Base-by-base conservation (phyloP, 2,113 vertebrate species). In the Sciurus niger region DNA sequence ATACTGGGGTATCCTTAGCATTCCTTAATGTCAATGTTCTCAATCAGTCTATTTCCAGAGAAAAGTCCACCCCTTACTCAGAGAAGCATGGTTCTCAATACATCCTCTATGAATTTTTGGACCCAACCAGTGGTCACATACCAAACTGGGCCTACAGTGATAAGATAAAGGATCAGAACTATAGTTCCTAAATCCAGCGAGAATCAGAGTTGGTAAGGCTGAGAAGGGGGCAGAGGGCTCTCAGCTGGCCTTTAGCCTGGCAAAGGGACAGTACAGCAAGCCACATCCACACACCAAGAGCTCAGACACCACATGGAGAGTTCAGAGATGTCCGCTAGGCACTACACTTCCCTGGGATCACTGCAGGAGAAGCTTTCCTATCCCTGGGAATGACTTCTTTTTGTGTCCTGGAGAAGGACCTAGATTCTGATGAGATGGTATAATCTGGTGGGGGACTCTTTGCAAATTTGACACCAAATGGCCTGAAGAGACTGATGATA, bases 31-130 rank as follows among this genome's bases (percentile, higher is more conserved):
- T 72, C 46, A 72, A 0, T 32, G 37, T 58, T 82, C 48, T 74
- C 88, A 88, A 10, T 63, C 80, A 48, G 77, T 76, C 43, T 96
- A 67, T 82, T 60, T 72, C 72, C 32, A 76, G 73, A 84, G 40
- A 89, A 40, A 90, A 87, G 51, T 28, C 73, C 14, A 63, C 9
- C 28, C 14, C 14, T n/a, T 92, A 32, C n/a, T 88, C 18, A 82
- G 28, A 58, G 67, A 24, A 97, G 53, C 68, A 32, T 16, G n/a
- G 17, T 34, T 78, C 65, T 93, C 76, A 65, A 68, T 37, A 14
- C 16, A 28, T 77, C 14, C 43, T 55, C 89, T 46, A 79, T 8
- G 28, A 84, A 87, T 63, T 87, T 86, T 73, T 11, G 17, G 51
- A 84, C 55, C 40, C n/a, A 51, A 43, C 25, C 60, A 78, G 53